Evolutionary conservation across 2,113 vertebrate species (phyloP).

Genomic region (Arothron firmamentum): DNA sequence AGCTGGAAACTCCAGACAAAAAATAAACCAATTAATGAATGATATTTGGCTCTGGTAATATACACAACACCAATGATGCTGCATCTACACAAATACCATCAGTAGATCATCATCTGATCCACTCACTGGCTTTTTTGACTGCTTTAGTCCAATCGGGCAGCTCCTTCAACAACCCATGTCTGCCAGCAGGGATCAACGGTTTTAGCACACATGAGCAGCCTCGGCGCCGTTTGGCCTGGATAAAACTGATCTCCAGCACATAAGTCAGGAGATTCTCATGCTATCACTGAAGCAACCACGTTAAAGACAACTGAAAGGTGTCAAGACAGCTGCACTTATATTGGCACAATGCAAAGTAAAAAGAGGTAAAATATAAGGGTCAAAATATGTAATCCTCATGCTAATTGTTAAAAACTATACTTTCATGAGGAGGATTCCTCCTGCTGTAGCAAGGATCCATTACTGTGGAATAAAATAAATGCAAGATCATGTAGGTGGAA

Average conservation of each 20-base stretch:
- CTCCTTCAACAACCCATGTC: not conserved
- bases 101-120: not conserved
- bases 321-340: too few relatives aligned
- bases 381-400: too few relatives aligned
- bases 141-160: too few relatives aligned
- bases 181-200: conserved; percentile 18
- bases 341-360: too few relatives aligned
- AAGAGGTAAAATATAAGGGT: too few relatives aligned
- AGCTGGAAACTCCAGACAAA: too few relatives aligned
- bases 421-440: too few relatives aligned
- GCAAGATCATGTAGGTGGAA: too few relatives aligned
- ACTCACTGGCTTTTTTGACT: not conserved
- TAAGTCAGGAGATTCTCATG: conserved; percentile 31
- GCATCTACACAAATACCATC: not conserved
- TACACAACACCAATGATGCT: not conserved
- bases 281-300: not conserved
- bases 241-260: conserved; percentile 2
- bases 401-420: too few relatives aligned
- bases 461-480: too few relatives aligned
- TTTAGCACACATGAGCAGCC: conserved; percentile 10
- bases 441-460: too few relatives aligned
- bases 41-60: not conserved
- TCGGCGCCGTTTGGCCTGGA: not conserved
- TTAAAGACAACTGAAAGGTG: not conserved
- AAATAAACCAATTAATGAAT: not conserved